These are phyloP conservation scores for Limulus polyphemus DNA, from an alignment of 2,888 invertebrate species.

Conservation along the genomic window DNA sequence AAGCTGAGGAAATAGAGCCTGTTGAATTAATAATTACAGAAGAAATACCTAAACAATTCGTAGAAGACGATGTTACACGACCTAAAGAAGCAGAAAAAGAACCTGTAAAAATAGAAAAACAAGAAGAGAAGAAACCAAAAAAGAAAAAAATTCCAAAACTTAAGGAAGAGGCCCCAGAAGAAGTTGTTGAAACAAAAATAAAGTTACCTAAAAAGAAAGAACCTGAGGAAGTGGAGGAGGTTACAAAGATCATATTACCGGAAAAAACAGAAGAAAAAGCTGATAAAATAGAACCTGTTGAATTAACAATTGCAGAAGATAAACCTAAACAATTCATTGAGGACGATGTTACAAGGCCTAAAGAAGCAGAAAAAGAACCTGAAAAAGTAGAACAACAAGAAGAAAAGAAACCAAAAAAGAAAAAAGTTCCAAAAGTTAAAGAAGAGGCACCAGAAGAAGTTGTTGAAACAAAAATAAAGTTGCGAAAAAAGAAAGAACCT, in stretches of 20 bases:
- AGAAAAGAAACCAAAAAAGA: neutral
- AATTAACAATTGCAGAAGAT: too few relatives aligned
- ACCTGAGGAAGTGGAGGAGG: slow-evolving; percentile 20
- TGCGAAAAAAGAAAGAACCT: slow-evolving; percentile 1
- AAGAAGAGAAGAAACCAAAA: neutral
- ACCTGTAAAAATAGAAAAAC: neutral
- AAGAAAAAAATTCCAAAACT: slow-evolving; percentile 4
- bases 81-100: slow-evolving; percentile 2
- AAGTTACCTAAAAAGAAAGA: slow-evolving; percentile 3
- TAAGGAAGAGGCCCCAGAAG: slow-evolving; percentile 7
- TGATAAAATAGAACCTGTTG: neutral
- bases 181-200: slow-evolving; percentile 13
- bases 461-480: slow-evolving; percentile 5
- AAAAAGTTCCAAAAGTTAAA: neutral
- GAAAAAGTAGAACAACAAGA: neutral
- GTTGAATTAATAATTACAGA: too few relatives aligned
- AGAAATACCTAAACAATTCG: too few relatives aligned
- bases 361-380: slow-evolving; percentile 2
- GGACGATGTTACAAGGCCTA: neutral
- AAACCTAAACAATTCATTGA: too few relatives aligned
- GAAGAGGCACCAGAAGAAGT: slow-evolving; percentile 6
- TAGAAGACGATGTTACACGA: neutral
- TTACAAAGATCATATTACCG: neutral
- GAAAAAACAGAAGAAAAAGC: slow-evolving; percentile 3
- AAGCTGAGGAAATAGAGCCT: neutral